Conservation (phyloP, 2,113 vertebrate species). For the Mesocricetus auratus region DNA sequence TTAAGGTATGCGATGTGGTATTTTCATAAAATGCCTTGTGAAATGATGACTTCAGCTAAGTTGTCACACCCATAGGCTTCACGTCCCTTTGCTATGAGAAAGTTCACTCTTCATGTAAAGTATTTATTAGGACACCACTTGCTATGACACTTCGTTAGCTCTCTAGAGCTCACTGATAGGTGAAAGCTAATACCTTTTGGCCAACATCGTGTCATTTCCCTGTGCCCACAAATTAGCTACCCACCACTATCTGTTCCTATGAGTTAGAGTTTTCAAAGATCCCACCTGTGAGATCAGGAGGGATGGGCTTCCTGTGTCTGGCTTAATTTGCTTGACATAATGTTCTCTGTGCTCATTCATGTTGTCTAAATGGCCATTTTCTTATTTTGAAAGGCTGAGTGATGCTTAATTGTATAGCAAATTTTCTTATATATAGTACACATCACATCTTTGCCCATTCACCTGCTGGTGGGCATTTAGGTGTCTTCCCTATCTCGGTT, state of each 20-base stretch:
- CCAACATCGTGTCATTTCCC: neutral
- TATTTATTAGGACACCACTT: neutral
- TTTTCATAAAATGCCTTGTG: neutral
- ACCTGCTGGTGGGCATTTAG: neutral
- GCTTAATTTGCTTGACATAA: neutral
- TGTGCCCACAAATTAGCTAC: too few relatives aligned
- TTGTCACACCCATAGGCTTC: too few relatives aligned
- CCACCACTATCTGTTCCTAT: neutral
- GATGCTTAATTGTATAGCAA: neutral
- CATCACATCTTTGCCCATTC: neutral
- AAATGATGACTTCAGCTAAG: neutral
- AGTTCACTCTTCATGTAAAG: neutral
- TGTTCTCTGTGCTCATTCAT: neutral
- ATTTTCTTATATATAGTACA: neutral
- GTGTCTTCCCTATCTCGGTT: neutral
- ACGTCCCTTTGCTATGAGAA: neutral
- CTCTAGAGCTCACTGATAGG: neutral
- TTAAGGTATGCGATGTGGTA: neutral
- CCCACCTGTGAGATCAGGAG: neutral
- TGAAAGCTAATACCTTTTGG: neutral
- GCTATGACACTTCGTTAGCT: too few relatives aligned
- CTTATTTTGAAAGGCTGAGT: neutral
- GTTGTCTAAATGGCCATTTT: neutral
- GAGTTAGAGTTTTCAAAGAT: neutral
- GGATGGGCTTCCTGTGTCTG: neutral